Conservation (phyloP, 2,888 invertebrate genomes). For the Alloplasta piceator region DNA sequence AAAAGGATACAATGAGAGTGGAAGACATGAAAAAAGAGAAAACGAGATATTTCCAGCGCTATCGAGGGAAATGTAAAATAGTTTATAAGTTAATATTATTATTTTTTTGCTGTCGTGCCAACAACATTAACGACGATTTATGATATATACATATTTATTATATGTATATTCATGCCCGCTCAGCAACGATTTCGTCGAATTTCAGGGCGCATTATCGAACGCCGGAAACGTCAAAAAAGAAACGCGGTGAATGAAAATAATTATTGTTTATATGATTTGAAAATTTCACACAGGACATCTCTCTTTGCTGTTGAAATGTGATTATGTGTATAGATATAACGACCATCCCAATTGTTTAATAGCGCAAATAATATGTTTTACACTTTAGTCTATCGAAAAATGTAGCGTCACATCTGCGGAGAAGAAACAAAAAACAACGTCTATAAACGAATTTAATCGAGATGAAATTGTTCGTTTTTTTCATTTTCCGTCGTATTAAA, state of each 20-base stretch:
- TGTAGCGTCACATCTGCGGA: not conserved
- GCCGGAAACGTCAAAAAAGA: not conserved
- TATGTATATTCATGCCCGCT: not conserved
- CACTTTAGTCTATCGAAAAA: constrained; percentile 38
- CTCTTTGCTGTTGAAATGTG: constrained; percentile 18
- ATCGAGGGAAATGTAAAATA: constrained; percentile 39
- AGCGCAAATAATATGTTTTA: constrained; percentile 48
- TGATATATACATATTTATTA: not conserved
- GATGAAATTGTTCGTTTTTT: not conserved
- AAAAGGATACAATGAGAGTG: not conserved
- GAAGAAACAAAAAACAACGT: not conserved
- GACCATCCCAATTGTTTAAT: constrained; percentile 17
- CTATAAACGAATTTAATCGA: constrained; percentile 22
- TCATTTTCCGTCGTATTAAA: not conserved
- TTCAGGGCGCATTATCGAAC: not conserved
- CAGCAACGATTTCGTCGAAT: not conserved
- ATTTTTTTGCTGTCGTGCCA: not conserved
- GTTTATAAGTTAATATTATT: constrained; percentile 33
- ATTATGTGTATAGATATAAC: constrained; percentile 46
- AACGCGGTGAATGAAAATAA: not conserved
- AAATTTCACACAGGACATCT: constrained; percentile 32
- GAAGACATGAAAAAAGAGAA: not conserved
- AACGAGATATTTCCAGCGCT: not conserved
- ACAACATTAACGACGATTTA: constrained; percentile 21
- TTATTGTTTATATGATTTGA: constrained; percentile 47